Percentiles rank a stretch among this genome's conserved stretches.
Conservation (phyloP, 1,140 invertebrate species). For the Trichogramma pretiosum region DNA sequence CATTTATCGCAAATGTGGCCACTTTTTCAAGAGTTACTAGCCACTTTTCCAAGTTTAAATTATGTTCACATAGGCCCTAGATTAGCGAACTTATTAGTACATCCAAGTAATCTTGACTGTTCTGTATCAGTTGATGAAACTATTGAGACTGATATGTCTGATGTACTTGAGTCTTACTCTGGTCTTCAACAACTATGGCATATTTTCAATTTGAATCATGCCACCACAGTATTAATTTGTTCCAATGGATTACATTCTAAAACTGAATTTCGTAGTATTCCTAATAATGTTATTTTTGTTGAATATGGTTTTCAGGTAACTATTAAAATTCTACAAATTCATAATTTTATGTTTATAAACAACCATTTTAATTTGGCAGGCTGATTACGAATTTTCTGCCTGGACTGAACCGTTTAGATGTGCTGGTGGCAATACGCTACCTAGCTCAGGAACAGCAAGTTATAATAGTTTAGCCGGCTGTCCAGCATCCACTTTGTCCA, state of each 20-base stretch:
- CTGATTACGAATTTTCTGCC: slow-evolving; percentile 57
- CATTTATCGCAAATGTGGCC: slow-evolving; percentile 51
- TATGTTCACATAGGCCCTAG: slow-evolving; percentile 56
- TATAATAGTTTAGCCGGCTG: slow-evolving; percentile 61
- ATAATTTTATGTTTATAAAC: not conserved
- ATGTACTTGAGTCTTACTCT: slow-evolving; percentile 40
- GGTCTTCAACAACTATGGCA: slow-evolving; percentile 47
- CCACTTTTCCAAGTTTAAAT: slow-evolving; percentile 43
- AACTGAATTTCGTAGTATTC: slow-evolving; percentile 42
- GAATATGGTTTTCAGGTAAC: slow-evolving; percentile 60
- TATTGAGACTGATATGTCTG: slow-evolving; percentile 45
- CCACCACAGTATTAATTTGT: slow-evolving; percentile 52
- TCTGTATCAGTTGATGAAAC: slow-evolving; percentile 39
- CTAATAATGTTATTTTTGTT: slow-evolving; percentile 52
- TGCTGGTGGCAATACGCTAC: slow-evolving; percentile 50
- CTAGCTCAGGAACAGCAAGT: slow-evolving; percentile 58
- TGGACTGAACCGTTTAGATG: slow-evolving; percentile 48
- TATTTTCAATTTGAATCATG: slow-evolving; percentile 46
- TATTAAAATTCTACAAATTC: not conserved
- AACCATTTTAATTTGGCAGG: slow-evolving; percentile 38
- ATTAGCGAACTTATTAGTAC: slow-evolving; percentile 50
- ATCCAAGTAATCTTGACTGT: slow-evolving; percentile 37
- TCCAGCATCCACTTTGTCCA: slow-evolving; percentile 55
- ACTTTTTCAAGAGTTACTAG: slow-evolving; percentile 48
- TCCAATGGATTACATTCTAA: slow-evolving; percentile 47